Conservation (phyloP, 1,140 invertebrate genomes). For the Magallana ariakensis region DNA sequence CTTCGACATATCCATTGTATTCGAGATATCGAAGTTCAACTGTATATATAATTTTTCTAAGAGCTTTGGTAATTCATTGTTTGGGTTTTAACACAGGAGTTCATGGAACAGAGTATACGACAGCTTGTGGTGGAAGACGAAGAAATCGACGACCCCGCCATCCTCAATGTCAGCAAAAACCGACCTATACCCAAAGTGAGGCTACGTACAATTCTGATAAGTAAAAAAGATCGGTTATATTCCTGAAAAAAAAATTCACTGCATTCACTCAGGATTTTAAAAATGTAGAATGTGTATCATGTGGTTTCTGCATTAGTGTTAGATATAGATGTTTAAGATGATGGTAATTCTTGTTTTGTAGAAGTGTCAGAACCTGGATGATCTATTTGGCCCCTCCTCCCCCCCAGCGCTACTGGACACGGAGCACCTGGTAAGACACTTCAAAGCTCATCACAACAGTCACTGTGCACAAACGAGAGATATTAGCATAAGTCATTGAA, state of each 20-base stretch:
- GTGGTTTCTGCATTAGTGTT: no score
- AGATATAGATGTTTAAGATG: no score
- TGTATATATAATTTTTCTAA: no score
- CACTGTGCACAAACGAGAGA: background rate
- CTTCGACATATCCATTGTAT: no score
- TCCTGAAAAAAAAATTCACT: no score
- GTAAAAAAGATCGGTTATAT: no score
- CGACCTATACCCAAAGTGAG: conserved; percentile 68
- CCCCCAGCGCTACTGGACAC: conserved; percentile 77
- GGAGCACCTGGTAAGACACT: conserved; percentile 74
- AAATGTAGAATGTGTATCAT: no score
- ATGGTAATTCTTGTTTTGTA: conserved; percentile 46
- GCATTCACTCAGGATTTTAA: no score
- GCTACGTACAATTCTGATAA: background rate
- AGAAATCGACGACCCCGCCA: conserved; percentile 68
- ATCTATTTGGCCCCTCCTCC: conserved; percentile 78
- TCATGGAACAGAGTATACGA: conserved; percentile 76
- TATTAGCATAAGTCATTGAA: background rate
- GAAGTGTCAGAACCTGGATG: conserved; percentile 69
- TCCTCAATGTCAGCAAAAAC: conserved; percentile 65
- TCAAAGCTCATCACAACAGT: background rate
- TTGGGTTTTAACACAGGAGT: conserved; percentile 65
- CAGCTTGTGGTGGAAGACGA: conserved; percentile 78
- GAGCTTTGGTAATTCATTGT: no score
- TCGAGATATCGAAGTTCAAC: no score